Conservation (phyloP, 1,140 invertebrate species). For the Drosophila kurseongensis region DNA sequence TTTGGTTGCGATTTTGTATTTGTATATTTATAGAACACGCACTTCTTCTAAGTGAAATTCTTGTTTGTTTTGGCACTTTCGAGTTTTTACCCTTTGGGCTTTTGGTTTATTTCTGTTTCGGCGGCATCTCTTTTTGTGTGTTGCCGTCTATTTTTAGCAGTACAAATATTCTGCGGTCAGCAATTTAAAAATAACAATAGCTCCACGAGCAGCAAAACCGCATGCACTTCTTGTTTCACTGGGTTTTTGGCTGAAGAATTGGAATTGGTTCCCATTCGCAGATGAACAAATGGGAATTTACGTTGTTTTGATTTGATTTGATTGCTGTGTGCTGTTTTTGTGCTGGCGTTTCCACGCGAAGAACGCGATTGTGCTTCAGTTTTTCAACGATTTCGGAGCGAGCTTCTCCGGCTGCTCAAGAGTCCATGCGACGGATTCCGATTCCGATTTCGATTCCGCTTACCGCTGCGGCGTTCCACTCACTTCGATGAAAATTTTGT, state of each 20-base stretch:
- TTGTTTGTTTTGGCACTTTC: constrained; percentile 65
- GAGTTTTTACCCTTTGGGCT: constrained; percentile 77
- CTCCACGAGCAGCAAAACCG: constrained; percentile 49
- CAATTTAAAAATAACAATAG: constrained; percentile 78
- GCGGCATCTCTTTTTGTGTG: constrained; percentile 43
- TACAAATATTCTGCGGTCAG: constrained; percentile 71
- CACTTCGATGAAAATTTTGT: constrained; percentile 84
- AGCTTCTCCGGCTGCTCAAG: constrained; percentile 56
- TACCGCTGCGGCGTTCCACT: constrained; percentile 81
- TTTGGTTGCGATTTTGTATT: constrained; percentile 28
- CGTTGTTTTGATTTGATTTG: constrained; percentile 15
- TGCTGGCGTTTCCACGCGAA: constrained; percentile 16
- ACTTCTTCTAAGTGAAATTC: constrained; percentile 31
- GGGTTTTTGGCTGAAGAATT: constrained; percentile 8
- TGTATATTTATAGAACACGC: constrained; percentile 40
- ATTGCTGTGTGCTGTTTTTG: constrained; percentile 4
- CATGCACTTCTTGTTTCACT: constrained; percentile 58
- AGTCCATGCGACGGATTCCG: constrained; percentile 53
- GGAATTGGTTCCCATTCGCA: not conserved
- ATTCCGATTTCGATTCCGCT: constrained; percentile 36
- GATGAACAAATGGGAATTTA: constrained; percentile 3
- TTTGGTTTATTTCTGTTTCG: constrained; percentile 59
- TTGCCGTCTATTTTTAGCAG: constrained; percentile 64
- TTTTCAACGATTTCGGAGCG: constrained; percentile 42
- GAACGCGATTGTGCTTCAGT: constrained; percentile 28